These are phyloP conservation scores for Lordiphosa collinella DNA, from an alignment of 1,140 invertebrate genomes.

Conservation along the genomic window DNA sequence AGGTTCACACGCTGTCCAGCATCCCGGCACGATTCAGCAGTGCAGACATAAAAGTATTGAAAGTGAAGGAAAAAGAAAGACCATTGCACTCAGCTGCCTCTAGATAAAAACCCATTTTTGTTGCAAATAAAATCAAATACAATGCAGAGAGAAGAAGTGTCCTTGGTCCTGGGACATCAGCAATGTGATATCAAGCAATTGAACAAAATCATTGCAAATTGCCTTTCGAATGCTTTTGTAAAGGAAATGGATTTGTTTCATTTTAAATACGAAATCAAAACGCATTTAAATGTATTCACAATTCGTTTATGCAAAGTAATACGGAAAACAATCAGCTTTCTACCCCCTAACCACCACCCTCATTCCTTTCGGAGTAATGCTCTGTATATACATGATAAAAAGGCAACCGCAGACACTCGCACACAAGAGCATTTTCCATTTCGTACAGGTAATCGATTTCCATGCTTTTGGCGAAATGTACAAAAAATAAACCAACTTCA, in stretches of 20 bases:
- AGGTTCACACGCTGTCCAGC: no score
- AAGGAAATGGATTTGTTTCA: constrained; percentile 8
- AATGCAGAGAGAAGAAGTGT: constrained; percentile 8
- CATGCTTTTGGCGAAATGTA: constrained; percentile 72
- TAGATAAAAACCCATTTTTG: constrained; percentile 16
- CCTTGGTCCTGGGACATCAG: not conserved
- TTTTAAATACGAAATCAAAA: constrained; percentile 36
- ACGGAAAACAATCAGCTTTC: constrained; percentile 64
- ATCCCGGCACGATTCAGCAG: no score
- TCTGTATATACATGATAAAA: not conserved
- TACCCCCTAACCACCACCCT: constrained; percentile 6
- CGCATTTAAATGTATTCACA: constrained; percentile 55
- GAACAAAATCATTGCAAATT: constrained; percentile 23
- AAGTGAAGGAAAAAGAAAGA: no score
- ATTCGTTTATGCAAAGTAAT: constrained; percentile 74
- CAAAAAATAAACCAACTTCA: constrained; percentile 64
- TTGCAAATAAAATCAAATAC: constrained; percentile 61
- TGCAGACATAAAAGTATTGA: no score
- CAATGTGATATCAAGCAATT: not conserved
- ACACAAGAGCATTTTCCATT: constrained; percentile 60
- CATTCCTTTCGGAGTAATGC: not conserved
- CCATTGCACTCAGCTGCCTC: no score
- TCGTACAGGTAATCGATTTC: constrained; percentile 74
- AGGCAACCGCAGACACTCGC: constrained; percentile 3
- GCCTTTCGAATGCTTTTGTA: constrained; percentile 7